Base-by-base conservation (phyloP, 1,140 invertebrate species). In the Aphelinus certus region DNA sequence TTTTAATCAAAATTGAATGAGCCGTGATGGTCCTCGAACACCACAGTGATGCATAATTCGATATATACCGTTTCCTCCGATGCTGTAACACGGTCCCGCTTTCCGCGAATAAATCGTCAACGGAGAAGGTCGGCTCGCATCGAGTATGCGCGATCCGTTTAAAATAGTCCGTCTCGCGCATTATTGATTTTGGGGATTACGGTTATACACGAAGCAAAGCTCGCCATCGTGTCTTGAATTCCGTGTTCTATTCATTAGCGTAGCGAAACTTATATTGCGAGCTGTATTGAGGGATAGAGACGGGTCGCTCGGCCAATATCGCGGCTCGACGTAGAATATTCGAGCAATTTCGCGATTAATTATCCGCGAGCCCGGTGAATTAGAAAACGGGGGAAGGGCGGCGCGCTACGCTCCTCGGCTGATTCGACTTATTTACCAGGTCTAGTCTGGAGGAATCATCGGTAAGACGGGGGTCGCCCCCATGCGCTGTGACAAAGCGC, bases 161-260 rank as follows among this genome's bases (percentile, higher is more conserved):
- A 69, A 75, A 65, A 51, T 70, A 7, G 26, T 26, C 26, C 26
- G 73, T 58, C 60, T 43, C n/a, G 46, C n/a, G 58, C 51, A 60
- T 69, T 75, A 69, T 68, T 58, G 10, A 63, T 51, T 26, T 26
- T 26, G 26, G 0, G 26, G 26, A 26, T 26, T 26, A 26, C 26
- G 26, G 26, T 26, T 26, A 26, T 26, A 26, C 26, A 26, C 26
- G 26, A 26, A 26, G 26, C 26, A 26, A 73, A 57, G 64, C 42
- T 61, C 47, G 7, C 10, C 55, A 48, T 43, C 48, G 9, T 26
- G 26, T 26, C 26, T 26, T 48, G 72, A 74, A 74, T 74, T 56
- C 26, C 60, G 63, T 74, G 72, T 68, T 68, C 72, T 74, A 74
- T 68, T 74, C 48, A 74, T 74, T 74, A 74, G 58, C 66, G 67